A percentile compares a stretch with the other conserved stretches of the same genome.
Conservation (phyloP, 2,797 vertebrate genomes). For the Vespertilio murinus region DNA sequence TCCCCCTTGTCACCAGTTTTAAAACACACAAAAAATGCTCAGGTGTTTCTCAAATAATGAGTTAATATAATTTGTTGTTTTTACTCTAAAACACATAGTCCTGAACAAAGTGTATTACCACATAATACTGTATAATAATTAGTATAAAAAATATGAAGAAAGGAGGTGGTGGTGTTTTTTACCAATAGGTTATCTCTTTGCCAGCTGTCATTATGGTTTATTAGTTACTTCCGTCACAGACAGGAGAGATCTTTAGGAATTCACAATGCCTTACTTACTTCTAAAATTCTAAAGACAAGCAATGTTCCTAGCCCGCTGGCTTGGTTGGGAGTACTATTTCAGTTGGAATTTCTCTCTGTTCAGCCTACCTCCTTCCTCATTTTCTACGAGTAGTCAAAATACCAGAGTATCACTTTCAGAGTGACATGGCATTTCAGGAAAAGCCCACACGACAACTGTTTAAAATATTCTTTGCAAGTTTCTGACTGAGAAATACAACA, state of each 20-base stretch:
- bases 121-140: background rate
- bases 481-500: slow-evolving; percentile 68
- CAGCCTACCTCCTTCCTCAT: slow-evolving; percentile 63
- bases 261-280: slow-evolving; percentile 45
- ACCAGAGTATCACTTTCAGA: slow-evolving; percentile 71
- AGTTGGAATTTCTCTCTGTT: slow-evolving; percentile 50
- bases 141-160: background rate
- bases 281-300: slow-evolving; percentile 64
- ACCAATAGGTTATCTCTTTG: background rate
- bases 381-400: slow-evolving; percentile 68
- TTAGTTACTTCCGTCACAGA: slow-evolving; percentile 37
- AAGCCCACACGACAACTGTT: slow-evolving; percentile 71
- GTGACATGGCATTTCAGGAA: slow-evolving; percentile 77
- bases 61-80: background rate
- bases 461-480: slow-evolving; percentile 67
- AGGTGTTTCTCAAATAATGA: slow-evolving; percentile 24
- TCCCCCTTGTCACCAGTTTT: background rate
- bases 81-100: background rate
- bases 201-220: background rate
- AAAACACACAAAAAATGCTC: background rate
- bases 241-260: slow-evolving; percentile 19
- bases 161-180: background rate
- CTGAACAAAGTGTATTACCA: background rate
- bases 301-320: background rate
- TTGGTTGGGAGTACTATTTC: slow-evolving; percentile 57